Evolutionary conservation across 2,888 invertebrate species (phyloP), one percentile per base, ranked within the genome.

Genomic region (Ypsolopha scabrella): DNA sequence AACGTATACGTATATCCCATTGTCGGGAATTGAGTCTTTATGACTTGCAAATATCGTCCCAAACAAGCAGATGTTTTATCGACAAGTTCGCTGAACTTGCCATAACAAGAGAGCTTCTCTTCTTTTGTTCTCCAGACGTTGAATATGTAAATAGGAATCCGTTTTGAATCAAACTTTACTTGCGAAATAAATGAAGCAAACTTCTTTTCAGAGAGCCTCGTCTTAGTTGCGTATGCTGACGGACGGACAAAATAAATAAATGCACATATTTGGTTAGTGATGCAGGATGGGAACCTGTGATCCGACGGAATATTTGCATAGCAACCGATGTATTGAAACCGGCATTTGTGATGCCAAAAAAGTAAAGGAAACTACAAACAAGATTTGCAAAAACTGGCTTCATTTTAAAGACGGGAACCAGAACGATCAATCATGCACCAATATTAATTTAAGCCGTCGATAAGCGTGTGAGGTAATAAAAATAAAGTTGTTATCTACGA

Each of bases 201-300:
- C 60, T 63, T 61, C 63, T 64, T 65, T 61, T 56, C 64, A 35
- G 13, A 8, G 10, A 11, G 34, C n/a, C 41, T 57, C 56, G 58
- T 61, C 61, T 62, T 61, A 59, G 63, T 63, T 66, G 58, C 61
- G 60, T 61, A 58, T 60, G 63, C 64, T 57, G 67, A 64, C 65
- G 60, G 62, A 56, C 60, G 65, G 67, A 64, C 69, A 67, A 72
- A 72, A 72, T 72, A 76, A 80, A 82, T 79, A 75, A 74, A 83
- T 83, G 82, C 75, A 80, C 81, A 81, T 80, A 80, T 80, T 80
- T 80, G 77, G 72, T 76, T 75, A 71, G 71, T 65, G 71, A 76
- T 73, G 72, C 75, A 65, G 61, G 60, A 59, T 66, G 64, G 63
- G 59, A 68, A 74, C 62, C 62, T 56, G 60, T 61, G 65, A 67